Evolutionary conservation across 1,140 invertebrate genomes (phyloP).

Genomic region (Saxidomus purpurata): DNA sequence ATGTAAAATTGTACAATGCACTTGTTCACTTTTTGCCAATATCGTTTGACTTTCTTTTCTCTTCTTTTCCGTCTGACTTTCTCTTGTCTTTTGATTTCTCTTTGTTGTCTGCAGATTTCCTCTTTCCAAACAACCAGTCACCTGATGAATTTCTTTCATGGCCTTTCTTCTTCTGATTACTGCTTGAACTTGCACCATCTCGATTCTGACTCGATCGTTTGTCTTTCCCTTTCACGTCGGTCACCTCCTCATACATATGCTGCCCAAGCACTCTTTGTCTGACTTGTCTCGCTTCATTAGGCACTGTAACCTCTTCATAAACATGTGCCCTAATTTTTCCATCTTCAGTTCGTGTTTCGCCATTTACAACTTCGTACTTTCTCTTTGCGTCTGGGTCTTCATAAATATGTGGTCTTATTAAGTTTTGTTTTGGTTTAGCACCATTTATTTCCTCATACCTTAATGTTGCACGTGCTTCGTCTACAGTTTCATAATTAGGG

Average conservation of each 20-base stretch:
- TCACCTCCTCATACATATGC: conserved; percentile 62
- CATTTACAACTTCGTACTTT: conserved; percentile 50
- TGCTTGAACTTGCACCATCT: not conserved
- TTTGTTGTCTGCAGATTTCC: conserved; percentile 55
- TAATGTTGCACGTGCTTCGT: conserved; percentile 74
- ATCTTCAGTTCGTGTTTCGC: not conserved
- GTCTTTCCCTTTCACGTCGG: conserved; percentile 31
- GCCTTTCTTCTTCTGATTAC: conserved; percentile 54
- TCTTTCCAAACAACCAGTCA: conserved; percentile 55
- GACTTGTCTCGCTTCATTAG: conserved; percentile 31
- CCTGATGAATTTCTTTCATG: conserved; percentile 60
- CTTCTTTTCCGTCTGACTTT: conserved; percentile 31
- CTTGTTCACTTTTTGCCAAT: not conserved
- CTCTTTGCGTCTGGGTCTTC: conserved; percentile 55
- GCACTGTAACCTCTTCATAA: conserved; percentile 61
- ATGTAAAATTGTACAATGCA: too few species aligned
- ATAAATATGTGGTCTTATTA: conserved; percentile 53
- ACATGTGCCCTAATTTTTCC: conserved; percentile 65
- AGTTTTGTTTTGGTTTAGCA: conserved; percentile 36
- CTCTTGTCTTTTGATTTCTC: conserved; percentile 46
- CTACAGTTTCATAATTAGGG: conserved; percentile 81
- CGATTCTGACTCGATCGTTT: not conserved
- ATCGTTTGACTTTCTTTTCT: not conserved
- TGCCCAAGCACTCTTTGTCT: conserved; percentile 47
- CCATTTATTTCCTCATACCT: conserved; percentile 63